Evolutionary conservation across 2,113 vertebrate genomes (phyloP).

Genomic region (Triplophysa rosa): DNA sequence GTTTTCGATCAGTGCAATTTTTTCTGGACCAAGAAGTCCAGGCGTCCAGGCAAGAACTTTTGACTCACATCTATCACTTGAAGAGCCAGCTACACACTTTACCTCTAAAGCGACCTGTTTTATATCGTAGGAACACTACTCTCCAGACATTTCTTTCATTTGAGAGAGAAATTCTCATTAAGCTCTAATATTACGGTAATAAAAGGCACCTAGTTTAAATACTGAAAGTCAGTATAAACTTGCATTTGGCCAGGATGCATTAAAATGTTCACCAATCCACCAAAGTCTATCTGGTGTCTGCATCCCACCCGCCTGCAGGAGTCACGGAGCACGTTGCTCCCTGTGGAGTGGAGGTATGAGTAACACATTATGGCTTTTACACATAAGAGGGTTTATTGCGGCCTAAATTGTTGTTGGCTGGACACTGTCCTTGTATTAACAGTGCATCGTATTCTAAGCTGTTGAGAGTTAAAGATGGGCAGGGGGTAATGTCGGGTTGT

Average conservation of each 20-base stretch:
- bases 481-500: constrained; percentile 64
- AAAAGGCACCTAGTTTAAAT: constrained; percentile 66
- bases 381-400: constrained; percentile 83
- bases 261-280: constrained; percentile 35
- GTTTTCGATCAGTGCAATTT: constrained; percentile 44
- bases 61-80: constrained; percentile 7
- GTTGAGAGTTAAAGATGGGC: constrained; percentile 65
- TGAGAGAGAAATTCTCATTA: constrained; percentile 14
- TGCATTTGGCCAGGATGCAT: constrained; percentile 41
- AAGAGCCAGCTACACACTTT: constrained; percentile 9
- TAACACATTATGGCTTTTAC: constrained; percentile 64
- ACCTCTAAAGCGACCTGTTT: not conserved
- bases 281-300: constrained; percentile 13
- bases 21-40: constrained; percentile 25
- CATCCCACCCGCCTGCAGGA: constrained; percentile 45
- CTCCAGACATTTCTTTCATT: not conserved
- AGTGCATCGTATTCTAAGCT: constrained; percentile 83
- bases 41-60: constrained; percentile 12
- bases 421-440: constrained; percentile 83
- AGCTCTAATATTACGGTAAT: constrained; percentile 31
- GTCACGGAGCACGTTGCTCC: constrained; percentile 24
- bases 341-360: constrained; percentile 36
- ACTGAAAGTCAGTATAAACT: constrained; percentile 50
- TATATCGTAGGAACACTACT: not conserved
- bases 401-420: constrained; percentile 80